phyloP scores from a whole-genome alignment of 2,888 invertebrate species.

The Plagodis dolabraria region DNA sequence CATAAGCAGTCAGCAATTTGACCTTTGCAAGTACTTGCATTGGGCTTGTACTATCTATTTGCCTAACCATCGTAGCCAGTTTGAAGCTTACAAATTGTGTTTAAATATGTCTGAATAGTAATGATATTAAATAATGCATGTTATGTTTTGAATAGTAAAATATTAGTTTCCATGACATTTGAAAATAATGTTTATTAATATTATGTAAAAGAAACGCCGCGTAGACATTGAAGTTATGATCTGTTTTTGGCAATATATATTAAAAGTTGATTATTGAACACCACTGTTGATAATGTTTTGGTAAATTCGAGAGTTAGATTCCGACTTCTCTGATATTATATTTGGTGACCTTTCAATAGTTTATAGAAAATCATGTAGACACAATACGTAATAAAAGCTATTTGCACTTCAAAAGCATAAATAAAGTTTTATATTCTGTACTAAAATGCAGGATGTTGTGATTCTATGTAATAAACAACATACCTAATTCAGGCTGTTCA shows the following conservation, averaged over 20 bases:
- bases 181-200: slow-evolving; percentile 3
- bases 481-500: slow-evolving; percentile 27
- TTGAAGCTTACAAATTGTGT: neutral
- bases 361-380: neutral
- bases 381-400: neutral
- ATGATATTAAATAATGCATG: neutral
- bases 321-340: too few species aligned
- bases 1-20: slow-evolving; percentile 34
- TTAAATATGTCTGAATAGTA: neutral
- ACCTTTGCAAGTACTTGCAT: slow-evolving; percentile 40
- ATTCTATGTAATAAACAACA: slow-evolving; percentile 6
- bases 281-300: neutral
- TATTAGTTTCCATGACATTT: too few species aligned
- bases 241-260: too few species aligned
- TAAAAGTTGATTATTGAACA: too few species aligned
- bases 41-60: slow-evolving; percentile 23
- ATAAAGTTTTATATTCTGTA: neutral
- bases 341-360: neutral
- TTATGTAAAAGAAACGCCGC: neutral
- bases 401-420: neutral
- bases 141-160: too few species aligned
- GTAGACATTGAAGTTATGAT: too few species aligned
- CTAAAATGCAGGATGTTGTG: slow-evolving; percentile 8
- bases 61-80: slow-evolving; percentile 9
- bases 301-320: too few species aligned